Conservation (phyloP, 1,140 invertebrate species). For the Drosophila pectinifera region DNA sequence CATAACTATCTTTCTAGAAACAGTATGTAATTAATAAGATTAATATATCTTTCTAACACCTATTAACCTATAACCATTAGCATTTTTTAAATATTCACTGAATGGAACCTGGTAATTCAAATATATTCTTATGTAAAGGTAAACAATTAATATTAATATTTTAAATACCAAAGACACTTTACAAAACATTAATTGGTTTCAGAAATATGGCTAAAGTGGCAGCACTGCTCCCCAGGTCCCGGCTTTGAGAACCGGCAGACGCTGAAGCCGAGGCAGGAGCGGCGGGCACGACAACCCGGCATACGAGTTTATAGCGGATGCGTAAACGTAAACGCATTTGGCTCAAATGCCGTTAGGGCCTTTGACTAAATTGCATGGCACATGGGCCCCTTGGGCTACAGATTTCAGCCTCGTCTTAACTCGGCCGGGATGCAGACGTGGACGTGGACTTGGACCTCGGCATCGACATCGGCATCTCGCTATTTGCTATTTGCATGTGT, state of each 20-base stretch:
- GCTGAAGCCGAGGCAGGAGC: neutral
- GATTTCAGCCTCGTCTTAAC: slow-evolving; percentile 11
- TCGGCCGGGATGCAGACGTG: neutral
- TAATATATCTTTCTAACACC: too few relatives aligned
- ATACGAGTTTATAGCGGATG: slow-evolving; percentile 84
- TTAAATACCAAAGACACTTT: neutral
- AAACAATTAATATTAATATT: neutral
- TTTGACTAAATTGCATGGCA: slow-evolving; percentile 79
- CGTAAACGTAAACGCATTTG: slow-evolving; percentile 85
- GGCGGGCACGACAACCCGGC: slow-evolving; percentile 60
- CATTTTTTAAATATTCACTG: too few relatives aligned
- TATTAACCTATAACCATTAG: too few relatives aligned
- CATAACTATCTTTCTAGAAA: neutral
- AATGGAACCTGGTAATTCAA: neutral
- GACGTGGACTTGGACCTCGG: slow-evolving; percentile 16
- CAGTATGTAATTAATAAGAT: too few relatives aligned
- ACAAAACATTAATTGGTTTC: neutral
- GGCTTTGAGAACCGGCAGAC: slow-evolving; percentile 44
- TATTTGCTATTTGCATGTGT: slow-evolving; percentile 38
- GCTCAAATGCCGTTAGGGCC: slow-evolving; percentile 84
- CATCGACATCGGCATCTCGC: slow-evolving; percentile 44
- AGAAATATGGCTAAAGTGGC: slow-evolving; percentile 24
- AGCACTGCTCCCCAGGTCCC: slow-evolving; percentile 31
- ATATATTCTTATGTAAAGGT: too few relatives aligned
- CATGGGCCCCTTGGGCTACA: slow-evolving; percentile 62